Evolutionary conservation across 2,888 invertebrate species (phyloP).

Genomic region (Masnerella sp.): DNA sequence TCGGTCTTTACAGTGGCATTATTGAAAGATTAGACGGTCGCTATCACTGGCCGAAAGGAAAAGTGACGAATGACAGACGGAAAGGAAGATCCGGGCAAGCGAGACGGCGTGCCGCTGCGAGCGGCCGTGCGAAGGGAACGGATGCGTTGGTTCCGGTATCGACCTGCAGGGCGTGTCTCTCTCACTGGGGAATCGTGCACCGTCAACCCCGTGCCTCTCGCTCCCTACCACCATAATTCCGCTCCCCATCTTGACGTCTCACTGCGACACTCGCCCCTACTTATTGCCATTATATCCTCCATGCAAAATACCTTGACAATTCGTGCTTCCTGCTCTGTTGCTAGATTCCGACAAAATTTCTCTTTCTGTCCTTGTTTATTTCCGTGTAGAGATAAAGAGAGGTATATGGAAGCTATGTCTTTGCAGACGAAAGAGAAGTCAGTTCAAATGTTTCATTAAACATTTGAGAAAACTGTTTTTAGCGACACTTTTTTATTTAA

Average conservation of each 20-base stretch:
- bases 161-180: constrained; percentile 72
- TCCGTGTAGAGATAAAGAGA: too few species aligned
- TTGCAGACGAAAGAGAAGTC: too few species aligned
- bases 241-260: constrained; percentile 63
- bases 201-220: constrained; percentile 65
- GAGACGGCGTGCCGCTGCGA: constrained; percentile 29
- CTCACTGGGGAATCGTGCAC: constrained; percentile 67
- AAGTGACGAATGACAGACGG: constrained; percentile 43
- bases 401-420: too few species aligned
- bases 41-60: constrained; percentile 41
- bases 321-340: constrained; percentile 53
- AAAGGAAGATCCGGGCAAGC: constrained; percentile 26
- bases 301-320: constrained; percentile 61
- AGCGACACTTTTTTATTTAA: too few species aligned
- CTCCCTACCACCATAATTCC: constrained; percentile 58
- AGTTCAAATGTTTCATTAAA: too few species aligned
- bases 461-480: too few species aligned
- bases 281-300: constrained; percentile 63
- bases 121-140: constrained; percentile 42
- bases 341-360: too few species aligned
- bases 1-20: constrained; percentile 11
- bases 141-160: constrained; percentile 72
- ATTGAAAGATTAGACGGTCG: constrained; percentile 33
- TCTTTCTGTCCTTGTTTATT: too few species aligned
- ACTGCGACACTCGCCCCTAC: constrained; percentile 63